A percentile compares a stretch with the other conserved stretches of the same genome.
These are phyloP conservation scores for Hexactinellida sp. DNA, from an alignment of 37 sponge, comb jelly and placozoan species.

Conservation along the genomic window DNA sequence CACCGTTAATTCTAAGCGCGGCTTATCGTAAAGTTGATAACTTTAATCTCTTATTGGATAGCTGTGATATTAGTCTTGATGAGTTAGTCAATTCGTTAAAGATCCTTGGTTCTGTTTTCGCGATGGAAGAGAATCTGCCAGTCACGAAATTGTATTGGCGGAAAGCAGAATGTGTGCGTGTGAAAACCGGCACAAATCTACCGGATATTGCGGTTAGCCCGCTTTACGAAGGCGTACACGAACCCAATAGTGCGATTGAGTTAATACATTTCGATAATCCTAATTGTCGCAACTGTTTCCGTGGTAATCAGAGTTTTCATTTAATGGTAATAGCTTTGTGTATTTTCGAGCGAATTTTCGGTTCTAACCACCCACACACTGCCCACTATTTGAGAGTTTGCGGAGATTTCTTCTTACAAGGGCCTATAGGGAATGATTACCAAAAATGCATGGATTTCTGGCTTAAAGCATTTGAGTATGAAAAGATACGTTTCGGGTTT, in stretches of 20 bases:
- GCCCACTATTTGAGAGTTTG: constrained; percentile 61
- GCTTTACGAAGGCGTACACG: constrained; percentile 41
- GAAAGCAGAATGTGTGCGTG: background rate
- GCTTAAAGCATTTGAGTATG: constrained; percentile 60
- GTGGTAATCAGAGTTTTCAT: constrained; percentile 27
- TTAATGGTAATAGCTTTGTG: background rate
- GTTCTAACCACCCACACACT: constrained; percentile 56
- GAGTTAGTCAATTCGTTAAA: background rate
- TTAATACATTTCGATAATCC: constrained; percentile 21
- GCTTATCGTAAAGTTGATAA: constrained; percentile 7
- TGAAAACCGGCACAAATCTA: background rate
- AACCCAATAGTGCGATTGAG: constrained; percentile 24
- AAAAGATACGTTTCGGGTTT: constrained; percentile 63
- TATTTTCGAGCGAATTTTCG: constrained; percentile 62
- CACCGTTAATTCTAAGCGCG: constrained; percentile 62
- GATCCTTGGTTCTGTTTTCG: background rate
- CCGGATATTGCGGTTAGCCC: constrained; percentile 1
- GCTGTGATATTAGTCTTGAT: background rate
- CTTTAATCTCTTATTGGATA: background rate
- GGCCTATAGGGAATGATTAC: constrained; percentile 21
- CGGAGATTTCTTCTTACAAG: constrained; percentile 57
- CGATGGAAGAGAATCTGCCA: background rate
- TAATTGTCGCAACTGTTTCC: constrained; percentile 32
- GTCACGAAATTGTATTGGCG: background rate
- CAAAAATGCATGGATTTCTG: constrained; percentile 52